A percentile compares a stretch with the other conserved stretches of the same genome.
phyloP scores from a whole-genome alignment of 2,888 invertebrate species.

The Aspidiotus destructor region DNA sequence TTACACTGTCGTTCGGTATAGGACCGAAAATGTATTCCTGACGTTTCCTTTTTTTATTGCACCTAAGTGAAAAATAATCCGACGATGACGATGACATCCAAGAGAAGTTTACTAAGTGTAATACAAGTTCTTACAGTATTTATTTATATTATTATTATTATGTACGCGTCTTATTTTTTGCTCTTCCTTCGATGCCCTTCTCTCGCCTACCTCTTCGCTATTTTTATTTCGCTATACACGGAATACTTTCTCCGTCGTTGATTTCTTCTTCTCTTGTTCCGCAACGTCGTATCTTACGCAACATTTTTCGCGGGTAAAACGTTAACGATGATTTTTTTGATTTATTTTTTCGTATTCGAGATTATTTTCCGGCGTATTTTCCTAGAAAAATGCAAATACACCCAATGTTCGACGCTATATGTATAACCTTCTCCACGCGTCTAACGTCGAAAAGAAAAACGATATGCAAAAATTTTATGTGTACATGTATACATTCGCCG shows the following conservation, averaged over 20 bases:
- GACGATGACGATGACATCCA: constrained; percentile 20
- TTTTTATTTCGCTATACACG: not conserved
- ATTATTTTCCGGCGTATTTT: not conserved
- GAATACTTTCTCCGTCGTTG: too few species aligned
- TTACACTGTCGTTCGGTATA: constrained; percentile 8
- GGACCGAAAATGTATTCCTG: constrained; percentile 30
- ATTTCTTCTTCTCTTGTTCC: not conserved
- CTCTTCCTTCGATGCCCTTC: not conserved
- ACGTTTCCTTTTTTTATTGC: constrained; percentile 28
- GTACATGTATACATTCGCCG: too few species aligned
- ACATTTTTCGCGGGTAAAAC: not conserved
- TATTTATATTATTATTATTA: too few species aligned
- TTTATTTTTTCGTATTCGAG: constrained; percentile 4
- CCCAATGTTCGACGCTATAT: too few species aligned
- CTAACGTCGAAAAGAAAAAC: too few species aligned
- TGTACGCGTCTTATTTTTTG: not conserved
- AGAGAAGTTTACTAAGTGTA: not conserved
- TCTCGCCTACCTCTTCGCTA: not conserved
- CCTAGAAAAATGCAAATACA: constrained; percentile 4
- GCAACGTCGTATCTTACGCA: not conserved
- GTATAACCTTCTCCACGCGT: too few species aligned
- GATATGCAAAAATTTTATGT: too few species aligned
- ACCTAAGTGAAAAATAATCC: constrained; percentile 31
- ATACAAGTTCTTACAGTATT: not conserved
- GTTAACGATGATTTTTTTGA: constrained; percentile 4